Conservation (phyloP, 1,140 invertebrate species). For the Melipona quadrifasciata region DNA sequence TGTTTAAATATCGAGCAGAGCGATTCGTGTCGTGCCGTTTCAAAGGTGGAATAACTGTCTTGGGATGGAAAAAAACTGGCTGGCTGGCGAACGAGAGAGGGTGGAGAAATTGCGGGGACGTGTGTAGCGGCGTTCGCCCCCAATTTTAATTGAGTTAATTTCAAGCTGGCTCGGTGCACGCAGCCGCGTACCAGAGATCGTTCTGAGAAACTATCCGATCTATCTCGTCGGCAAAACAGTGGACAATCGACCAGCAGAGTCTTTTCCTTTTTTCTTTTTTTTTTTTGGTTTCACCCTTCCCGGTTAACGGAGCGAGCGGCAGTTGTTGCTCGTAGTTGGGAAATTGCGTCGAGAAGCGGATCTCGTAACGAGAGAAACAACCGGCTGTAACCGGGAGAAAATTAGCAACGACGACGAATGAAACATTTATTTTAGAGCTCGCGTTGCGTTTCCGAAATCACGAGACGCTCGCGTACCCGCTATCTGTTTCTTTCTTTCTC, state of each 20-base stretch:
- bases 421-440: neutral
- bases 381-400: neutral
- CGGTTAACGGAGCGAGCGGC: neutral
- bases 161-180: neutral
- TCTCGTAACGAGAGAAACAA: neutral
- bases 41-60: neutral
- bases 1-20: neutral
- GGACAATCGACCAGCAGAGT: neutral
- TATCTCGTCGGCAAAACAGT: neutral
- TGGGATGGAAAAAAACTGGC: too few relatives aligned
- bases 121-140: neutral
- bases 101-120: neutral
- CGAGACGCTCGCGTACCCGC: neutral
- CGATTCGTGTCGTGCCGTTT: neutral
- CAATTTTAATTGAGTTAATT: constrained; percentile 20
- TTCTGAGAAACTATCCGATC: constrained; percentile 3
- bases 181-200: neutral
- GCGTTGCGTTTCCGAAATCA: neutral
- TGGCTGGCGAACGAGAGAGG: neutral
- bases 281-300: too few relatives aligned
- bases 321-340: neutral
- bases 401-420: constrained; percentile 3
- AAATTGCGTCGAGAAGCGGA: neutral
- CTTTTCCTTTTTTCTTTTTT: neutral
- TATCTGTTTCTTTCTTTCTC: too few relatives aligned